Evolutionary conservation across 2,888 invertebrate genomes (phyloP).

Genomic region (Aporophyla lueneburgensis): DNA sequence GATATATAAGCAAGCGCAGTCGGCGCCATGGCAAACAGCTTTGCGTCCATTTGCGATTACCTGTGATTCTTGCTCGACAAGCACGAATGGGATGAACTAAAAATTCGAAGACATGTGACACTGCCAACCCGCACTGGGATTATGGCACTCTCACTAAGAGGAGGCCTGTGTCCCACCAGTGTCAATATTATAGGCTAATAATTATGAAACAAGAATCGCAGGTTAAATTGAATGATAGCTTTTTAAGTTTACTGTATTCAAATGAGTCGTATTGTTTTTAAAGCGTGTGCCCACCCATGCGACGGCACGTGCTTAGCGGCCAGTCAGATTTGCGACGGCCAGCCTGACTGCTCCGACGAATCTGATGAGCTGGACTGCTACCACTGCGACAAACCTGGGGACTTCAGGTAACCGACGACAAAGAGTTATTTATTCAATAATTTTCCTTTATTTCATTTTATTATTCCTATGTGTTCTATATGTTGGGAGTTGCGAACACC

Average conservation of each 20-base stretch:
- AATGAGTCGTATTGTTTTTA: constrained; percentile 77
- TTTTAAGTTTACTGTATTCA: constrained; percentile 52
- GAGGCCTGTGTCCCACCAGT: too few species aligned
- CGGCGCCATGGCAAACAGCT: constrained; percentile 40
- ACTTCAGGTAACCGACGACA: constrained; percentile 83
- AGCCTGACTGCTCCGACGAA: constrained; percentile 91
- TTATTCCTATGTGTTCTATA: constrained; percentile 8
- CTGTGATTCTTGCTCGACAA: neutral
- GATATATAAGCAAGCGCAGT: constrained; percentile 29
- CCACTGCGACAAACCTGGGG: constrained; percentile 78
- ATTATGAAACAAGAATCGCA: too few species aligned
- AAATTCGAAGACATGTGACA: too few species aligned
- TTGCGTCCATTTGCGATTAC: constrained; percentile 46
- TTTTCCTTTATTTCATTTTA: neutral
- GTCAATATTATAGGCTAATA: too few species aligned
- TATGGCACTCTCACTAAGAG: too few species aligned
- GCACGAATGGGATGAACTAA: too few species aligned
- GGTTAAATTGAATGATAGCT: constrained; percentile 26
- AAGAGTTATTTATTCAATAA: constrained; percentile 21
- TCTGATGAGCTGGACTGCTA: constrained; percentile 89
- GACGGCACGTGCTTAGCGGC: constrained; percentile 92
- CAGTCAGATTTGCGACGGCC: constrained; percentile 90
- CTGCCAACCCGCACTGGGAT: too few species aligned
- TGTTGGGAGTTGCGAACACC: too few species aligned
- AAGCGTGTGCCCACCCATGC: constrained; percentile 83